Evolutionary conservation across 2,113 vertebrate species (phyloP).

Genomic region (Cyphomyrus plagiostoma): DNA sequence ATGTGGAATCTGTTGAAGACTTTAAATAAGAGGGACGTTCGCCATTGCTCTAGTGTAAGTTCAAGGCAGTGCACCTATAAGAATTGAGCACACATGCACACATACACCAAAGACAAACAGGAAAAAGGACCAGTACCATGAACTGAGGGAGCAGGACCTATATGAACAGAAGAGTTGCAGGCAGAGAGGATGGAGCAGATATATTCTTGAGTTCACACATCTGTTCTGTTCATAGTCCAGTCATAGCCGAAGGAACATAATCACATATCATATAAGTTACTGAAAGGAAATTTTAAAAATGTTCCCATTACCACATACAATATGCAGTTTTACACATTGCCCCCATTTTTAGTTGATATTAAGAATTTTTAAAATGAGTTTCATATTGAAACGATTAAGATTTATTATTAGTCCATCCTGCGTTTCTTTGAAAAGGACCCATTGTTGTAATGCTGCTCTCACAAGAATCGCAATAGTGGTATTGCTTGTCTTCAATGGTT

Average conservation of each 20-base stretch:
- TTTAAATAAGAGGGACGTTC: neutral
- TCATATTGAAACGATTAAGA: neutral
- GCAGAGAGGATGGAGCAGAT: neutral
- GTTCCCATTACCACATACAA: neutral
- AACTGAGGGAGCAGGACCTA: neutral
- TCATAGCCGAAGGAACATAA: neutral
- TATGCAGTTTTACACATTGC: neutral
- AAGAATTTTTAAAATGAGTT: neutral
- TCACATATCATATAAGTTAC: neutral
- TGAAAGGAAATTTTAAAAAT: neutral
- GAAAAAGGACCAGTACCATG: neutral
- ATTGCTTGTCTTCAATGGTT: conserved; percentile 21
- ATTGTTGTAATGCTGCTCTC: neutral
- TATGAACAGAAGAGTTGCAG: neutral
- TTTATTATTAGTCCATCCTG: neutral
- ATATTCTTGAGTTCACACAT: neutral
- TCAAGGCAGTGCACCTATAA: conserved; percentile 14
- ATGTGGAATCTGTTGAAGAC: neutral
- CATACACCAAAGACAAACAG: neutral
- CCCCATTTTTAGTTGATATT: neutral
- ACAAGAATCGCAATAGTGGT: conserved; percentile 1
- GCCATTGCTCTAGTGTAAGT: neutral
- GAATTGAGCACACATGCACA: neutral
- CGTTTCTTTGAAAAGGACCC: neutral
- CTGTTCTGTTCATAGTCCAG: neutral